Base-by-base conservation (phyloP, 2,113 vertebrate species). In the Circaetus gallicus region DNA sequence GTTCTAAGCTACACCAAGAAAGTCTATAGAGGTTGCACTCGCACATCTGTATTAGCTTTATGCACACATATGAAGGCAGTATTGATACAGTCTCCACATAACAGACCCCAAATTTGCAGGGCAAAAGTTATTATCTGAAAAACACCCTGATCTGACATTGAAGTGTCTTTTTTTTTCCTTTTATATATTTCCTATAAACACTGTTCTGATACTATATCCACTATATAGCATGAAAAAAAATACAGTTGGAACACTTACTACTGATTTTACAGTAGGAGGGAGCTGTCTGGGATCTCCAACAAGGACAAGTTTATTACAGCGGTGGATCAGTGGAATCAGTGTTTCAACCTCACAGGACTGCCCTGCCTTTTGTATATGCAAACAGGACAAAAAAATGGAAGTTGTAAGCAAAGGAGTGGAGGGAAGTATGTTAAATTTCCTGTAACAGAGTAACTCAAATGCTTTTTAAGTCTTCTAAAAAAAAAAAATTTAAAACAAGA, bases 201-300 rank as follows among this genome's bases (percentile, higher is more conserved):
- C 2, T n/a, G 6, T 31, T 67, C 43, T 80, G 73, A 52, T 21
- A 21, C 19, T 49, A 25, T 4, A 71, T 7, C 18, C 18, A 82
- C 13, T n/a, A 32, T 1, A 74, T 4, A 63, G 12, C 17, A 87
- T 36, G 11, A 31, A 84, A 74, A 52, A 47, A 45, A 62, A 32
- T 31, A 63, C 7, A 95, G 25, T 25, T 21, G 38, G 67, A 34
- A 15, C 16, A 92, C 97, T 96, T 98, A 99, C 99, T 97, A 98
- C 26, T 10, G 99, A 99, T 62, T 98, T 98, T 34, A 99, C 98
- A 1, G 99, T 99, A 47, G 99, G 99, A 32, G 99, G 99, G 15
- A 99, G 98, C 93, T 99, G 99, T 26, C 97, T 98, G 14, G 98
- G 99, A 82, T 99, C 99, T 34, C 99, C 99, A 55, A 99, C 98